Evolutionary conservation across 2,888 invertebrate species (phyloP), one percentile per base, ranked within the genome.

Genomic region (Megalurothrips usitatus): DNA sequence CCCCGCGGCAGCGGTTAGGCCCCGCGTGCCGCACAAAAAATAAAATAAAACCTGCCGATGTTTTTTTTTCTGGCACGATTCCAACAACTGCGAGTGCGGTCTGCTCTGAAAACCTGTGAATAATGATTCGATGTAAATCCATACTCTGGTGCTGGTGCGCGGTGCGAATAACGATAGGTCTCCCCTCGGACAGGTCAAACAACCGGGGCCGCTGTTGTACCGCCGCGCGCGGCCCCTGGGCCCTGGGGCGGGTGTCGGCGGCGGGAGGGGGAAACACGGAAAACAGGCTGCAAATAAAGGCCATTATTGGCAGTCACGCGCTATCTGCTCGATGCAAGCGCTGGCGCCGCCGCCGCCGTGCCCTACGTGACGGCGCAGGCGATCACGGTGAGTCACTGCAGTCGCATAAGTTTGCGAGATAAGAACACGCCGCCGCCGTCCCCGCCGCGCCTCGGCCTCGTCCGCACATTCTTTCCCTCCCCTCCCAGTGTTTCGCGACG

Each of bases 331-430:
- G 26, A 23, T 26, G 26, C 68, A 23, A 23, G 23, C 68, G 11
- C 23, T 11, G 26, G 68, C 68, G 9, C 26, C 23, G 68, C 68
- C 10, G 68, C 23, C 68, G 68, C 68, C 26, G 23, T 26, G 68
- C 26, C 68, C 68, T 11, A 9, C 68, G 23, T 26, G 23, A 26
- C 68, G 26, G 23, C 68, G 26, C 68, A 26, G 23, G 23, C 68
- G 68, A 75, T 75, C 68, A 26, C 23, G 26, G 68, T 75, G 68
- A 75, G 68, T 23, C 68, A 75, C 68, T 75, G 68, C 68, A 75
- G 68, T 23, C 68, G 68, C 68, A 75, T 75, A 75, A 75, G 68
- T 75, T 75, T 75, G 68, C 68, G 23, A 75, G 68, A 75, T 75
- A 75, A 75, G 68, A 26, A 10, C 23, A 10, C 14, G 14, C 68